Percentiles rank a stretch among this genome's conserved stretches.
These are phyloP conservation scores for Oligia latruncula DNA, from an alignment of 2,888 invertebrate genomes.

Conservation along the genomic window DNA sequence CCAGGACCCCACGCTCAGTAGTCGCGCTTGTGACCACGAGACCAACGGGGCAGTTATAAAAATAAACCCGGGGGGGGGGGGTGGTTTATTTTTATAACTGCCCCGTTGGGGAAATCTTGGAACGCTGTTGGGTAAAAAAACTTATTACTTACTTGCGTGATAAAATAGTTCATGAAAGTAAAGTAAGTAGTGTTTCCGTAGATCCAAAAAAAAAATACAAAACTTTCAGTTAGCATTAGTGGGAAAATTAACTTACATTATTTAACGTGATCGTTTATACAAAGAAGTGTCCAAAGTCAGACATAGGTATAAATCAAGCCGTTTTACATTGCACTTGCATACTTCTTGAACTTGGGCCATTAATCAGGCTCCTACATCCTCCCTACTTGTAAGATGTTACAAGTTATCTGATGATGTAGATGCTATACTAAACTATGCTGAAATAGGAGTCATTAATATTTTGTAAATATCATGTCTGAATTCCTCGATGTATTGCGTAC, in stretches of 20 bases:
- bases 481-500: not conserved
- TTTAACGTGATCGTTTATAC: conserved; percentile 19
- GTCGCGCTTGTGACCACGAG: no score
- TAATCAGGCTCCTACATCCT: conserved; percentile 44
- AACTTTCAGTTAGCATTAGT: not conserved
- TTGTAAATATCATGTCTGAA: not conserved
- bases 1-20: no score
- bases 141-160: not conserved
- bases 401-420: conserved; percentile 37
- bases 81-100: no score
- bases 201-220: not conserved
- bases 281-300: conserved; percentile 31
- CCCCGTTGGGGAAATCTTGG: no score
- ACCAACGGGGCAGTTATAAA: no score
- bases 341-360: conserved; percentile 51
- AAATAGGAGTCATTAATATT: not conserved
- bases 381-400: conserved; percentile 33
- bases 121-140: no score
- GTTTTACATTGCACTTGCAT: conserved; percentile 55
- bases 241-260: not conserved
- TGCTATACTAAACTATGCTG: not conserved
- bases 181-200: not conserved
- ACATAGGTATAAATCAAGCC: conserved; percentile 54
- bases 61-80: no score
- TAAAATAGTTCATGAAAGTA: no score